phyloP scores from a whole-genome alignment of 2,888 invertebrate genomes.

The Lepidocyrtinus sp. region DNA sequence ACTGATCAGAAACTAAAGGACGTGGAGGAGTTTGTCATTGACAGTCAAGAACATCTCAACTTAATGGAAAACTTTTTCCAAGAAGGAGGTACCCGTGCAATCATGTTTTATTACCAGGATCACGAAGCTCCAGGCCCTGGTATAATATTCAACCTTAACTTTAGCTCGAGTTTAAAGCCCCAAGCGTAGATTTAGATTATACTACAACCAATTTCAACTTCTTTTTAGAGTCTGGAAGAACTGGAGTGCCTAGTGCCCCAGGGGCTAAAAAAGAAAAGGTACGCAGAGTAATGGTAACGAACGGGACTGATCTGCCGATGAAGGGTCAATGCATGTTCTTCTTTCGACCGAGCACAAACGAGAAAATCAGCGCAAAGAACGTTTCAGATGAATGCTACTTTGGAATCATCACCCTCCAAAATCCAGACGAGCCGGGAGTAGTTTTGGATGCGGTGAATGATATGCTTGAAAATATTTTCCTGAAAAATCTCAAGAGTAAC shows the following conservation, averaged over 20 bases:
- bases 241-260: slow-evolving; percentile 43
- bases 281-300: slow-evolving; percentile 75
- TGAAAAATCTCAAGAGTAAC: slow-evolving; percentile 74
- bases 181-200: too few relatives aligned
- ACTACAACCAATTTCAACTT: not conserved
- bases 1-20: slow-evolving; percentile 74
- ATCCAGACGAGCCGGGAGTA: slow-evolving; percentile 71
- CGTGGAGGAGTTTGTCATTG: slow-evolving; percentile 81
- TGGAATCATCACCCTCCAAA: slow-evolving; percentile 71
- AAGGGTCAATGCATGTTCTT: slow-evolving; percentile 80
- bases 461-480: slow-evolving; percentile 72
- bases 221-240: slow-evolving; percentile 78
- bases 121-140: slow-evolving; percentile 80
- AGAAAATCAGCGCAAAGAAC: slow-evolving; percentile 78
- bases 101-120: slow-evolving; percentile 80
- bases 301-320: slow-evolving; percentile 76
- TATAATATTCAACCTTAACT: too few relatives aligned
- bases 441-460: slow-evolving; percentile 71
- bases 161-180: too few relatives aligned
- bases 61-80: slow-evolving; percentile 78
- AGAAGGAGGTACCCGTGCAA: slow-evolving; percentile 77
- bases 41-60: slow-evolving; percentile 78
- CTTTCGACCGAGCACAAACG: slow-evolving; percentile 78
- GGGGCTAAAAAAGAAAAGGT: slow-evolving; percentile 67
- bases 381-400: slow-evolving; percentile 77